Evolutionary conservation across 1,140 invertebrate species (phyloP), one percentile per base, ranked within the genome.

Genomic region (Ylistrum balloti): DNA sequence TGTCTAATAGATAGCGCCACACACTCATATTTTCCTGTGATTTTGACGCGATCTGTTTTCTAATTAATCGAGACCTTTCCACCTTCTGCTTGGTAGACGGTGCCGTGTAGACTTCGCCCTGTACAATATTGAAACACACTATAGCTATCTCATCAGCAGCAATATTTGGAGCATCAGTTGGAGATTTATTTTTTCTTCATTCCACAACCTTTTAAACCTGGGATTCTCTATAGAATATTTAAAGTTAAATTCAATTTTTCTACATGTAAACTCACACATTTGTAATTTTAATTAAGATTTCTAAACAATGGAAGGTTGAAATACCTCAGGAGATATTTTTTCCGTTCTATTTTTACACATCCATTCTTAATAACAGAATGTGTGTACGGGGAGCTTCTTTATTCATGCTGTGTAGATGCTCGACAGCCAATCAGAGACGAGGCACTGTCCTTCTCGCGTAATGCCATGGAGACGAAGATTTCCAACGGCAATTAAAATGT

Each of bases 311-410:
- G 22, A 74, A 74, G 22, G n/a, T 28, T 74, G 56, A 74, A 74
- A 74, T 74, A 74, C 56, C 15, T 74, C 56, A 28, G 22, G n/a
- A 74, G 56, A 74, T 74, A 28, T 74, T 74, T 74, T 74, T 74
- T 74, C 56, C n/a, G 56, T 74, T 74, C 56, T 74, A 74, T 74
- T 74, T 74, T 74, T 74, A 74, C 56, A 74, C 56, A 74, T 74
- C 56, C 56, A 74, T 74, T 74, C 56, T 74, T 74, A 74, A 74
- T n/a, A 28, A 56, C 45, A 56, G 45, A 56, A 74, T 74, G 56
- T 74, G 56, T 74, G 56, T 74, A 74, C 56, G 56, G n/a, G 3
- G 56, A 74, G 56, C 56, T 74, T 74, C 56, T 74, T 74, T 74
- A 74, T 74, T 74, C 56, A 74, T 74, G 56, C 56, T 74, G 56